Conservation (phyloP, 2,888 invertebrate species). For the Heliconius hortense region DNA sequence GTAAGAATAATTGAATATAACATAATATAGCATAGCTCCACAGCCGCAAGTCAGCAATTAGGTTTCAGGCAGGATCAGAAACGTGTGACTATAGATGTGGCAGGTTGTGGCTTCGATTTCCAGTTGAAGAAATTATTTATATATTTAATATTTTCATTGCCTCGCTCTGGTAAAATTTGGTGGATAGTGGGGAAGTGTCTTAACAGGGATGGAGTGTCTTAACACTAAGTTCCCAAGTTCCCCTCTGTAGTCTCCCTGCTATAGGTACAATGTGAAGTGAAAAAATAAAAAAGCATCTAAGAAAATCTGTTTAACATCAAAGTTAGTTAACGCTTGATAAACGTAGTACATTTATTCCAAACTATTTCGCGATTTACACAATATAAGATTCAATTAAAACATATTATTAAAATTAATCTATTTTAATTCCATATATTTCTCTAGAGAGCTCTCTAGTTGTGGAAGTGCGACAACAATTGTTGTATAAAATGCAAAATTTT, state of each 20-base stretch:
- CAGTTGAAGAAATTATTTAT: too few relatives aligned
- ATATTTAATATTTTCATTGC: background rate
- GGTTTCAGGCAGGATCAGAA: too few relatives aligned
- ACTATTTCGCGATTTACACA: background rate
- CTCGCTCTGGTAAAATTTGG: background rate
- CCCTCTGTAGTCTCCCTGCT: too few relatives aligned
- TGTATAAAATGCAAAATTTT: background rate
- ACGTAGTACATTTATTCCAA: background rate
- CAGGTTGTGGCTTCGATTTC: too few relatives aligned
- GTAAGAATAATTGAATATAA: too few relatives aligned
- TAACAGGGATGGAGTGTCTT: background rate
- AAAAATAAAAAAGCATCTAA: too few relatives aligned
- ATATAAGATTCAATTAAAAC: conserved; percentile 8
- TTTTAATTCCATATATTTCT: conserved; percentile 10
- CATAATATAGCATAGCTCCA: too few relatives aligned
- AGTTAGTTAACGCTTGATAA: background rate
- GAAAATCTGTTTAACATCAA: too few relatives aligned
- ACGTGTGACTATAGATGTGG: background rate
- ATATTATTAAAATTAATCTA: conserved; percentile 9
- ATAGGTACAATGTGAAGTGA: too few relatives aligned
- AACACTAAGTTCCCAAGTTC: too few relatives aligned
- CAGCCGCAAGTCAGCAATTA: too few relatives aligned
- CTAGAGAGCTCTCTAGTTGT: conserved; percentile 1
- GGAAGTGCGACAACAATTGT: background rate
- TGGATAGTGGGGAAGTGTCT: background rate